These are phyloP conservation scores for Brachyopa scutellaris DNA, from an alignment of 2,888 invertebrate species.

Conservation along the genomic window DNA sequence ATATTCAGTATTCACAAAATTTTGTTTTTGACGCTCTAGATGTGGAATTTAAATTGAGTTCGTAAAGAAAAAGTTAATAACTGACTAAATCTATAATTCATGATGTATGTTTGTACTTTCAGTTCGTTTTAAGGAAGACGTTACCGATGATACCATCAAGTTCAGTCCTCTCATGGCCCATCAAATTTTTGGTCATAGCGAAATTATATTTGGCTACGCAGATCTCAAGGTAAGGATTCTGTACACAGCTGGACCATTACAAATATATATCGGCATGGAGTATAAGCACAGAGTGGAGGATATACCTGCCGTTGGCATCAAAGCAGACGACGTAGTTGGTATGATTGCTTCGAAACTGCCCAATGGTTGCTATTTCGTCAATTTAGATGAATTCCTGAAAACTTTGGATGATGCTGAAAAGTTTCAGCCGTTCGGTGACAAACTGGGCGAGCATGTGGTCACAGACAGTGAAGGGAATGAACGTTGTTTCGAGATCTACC, in stretches of 20 bases:
- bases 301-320: constrained; percentile 82
- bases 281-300: constrained; percentile 87
- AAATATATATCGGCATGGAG: constrained; percentile 89
- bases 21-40: constrained; percentile 79
- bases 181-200: constrained; percentile 95
- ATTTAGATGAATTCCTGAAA: constrained; percentile 88
- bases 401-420: constrained; percentile 87
- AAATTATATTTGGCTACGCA: constrained; percentile 96
- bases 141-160: constrained; percentile 82
- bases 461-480: constrained; percentile 77
- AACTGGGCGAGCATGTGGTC: constrained; percentile 85
- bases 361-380: constrained; percentile 86
- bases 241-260: constrained; percentile 91
- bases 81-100: neutral
- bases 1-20: constrained; percentile 79
- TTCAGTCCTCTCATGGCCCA: constrained; percentile 95
- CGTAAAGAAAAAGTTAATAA: constrained; percentile 45
- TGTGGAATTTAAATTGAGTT: constrained; percentile 81
- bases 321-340: constrained; percentile 89
- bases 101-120: neutral
- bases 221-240: constrained; percentile 90
- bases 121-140: constrained; percentile 61
- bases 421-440: constrained; percentile 90
- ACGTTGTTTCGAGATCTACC: constrained; percentile 90
- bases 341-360: constrained; percentile 87